These are phyloP conservation scores for Hololepta plana DNA, from an alignment of 2,888 invertebrate genomes.

Conservation along the genomic window DNA sequence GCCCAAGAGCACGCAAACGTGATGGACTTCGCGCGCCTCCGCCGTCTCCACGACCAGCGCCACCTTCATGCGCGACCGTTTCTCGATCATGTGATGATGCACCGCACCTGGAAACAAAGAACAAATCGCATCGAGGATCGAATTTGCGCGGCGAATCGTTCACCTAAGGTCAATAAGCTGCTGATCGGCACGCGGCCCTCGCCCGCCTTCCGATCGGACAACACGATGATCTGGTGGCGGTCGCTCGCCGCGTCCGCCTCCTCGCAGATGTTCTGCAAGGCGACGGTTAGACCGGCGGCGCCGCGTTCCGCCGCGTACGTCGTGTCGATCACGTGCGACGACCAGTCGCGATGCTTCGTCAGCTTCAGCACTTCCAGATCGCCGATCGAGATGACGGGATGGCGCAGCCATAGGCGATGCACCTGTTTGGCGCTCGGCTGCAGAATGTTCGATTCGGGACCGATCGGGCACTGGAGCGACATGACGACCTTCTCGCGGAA, in stretches of 20 bases:
- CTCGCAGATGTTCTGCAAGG: conserved; percentile 61
- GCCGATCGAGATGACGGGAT: conserved; percentile 83
- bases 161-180: conserved; percentile 60
- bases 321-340: conserved; percentile 60
- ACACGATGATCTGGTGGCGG: conserved; percentile 60
- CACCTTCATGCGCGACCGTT: conserved; percentile 88
- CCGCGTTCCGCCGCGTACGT: conserved; percentile 69
- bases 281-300: conserved; percentile 52
- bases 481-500: conserved; percentile 98
- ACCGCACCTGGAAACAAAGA: conserved; percentile 46
- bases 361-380: conserved; percentile 79
- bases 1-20: conserved; percentile 84
- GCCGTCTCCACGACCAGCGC: conserved; percentile 90
- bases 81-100: conserved; percentile 90
- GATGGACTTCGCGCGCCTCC: conserved; percentile 91
- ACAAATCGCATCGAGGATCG: conserved; percentile 6
- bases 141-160: conserved; percentile 17
- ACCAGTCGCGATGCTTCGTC: conserved; percentile 77
- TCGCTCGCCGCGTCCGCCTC: conserved; percentile 57
- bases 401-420: conserved; percentile 78
- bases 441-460: conserved; percentile 89
- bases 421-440: conserved; percentile 74
- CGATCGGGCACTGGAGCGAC: conserved; percentile 93
- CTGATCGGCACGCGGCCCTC: conserved; percentile 54
- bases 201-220: conserved; percentile 61